A percentile compares a stretch with the other conserved stretches of the same genome.
phyloP scores from a whole-genome alignment of 2,888 invertebrate genomes.

The Sinohyriopsis cumingii region DNA sequence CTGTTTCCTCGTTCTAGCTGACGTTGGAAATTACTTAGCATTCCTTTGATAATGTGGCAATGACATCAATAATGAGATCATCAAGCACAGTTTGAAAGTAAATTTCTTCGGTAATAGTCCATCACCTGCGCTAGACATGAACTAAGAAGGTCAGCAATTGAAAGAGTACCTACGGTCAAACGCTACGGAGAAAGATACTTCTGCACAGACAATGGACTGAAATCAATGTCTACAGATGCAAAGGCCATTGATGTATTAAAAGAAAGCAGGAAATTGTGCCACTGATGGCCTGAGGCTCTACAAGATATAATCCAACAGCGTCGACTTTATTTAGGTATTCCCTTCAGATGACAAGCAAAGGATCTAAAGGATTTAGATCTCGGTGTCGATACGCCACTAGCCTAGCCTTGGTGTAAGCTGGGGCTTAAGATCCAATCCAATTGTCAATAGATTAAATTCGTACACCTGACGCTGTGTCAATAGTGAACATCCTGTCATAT shows the following conservation, averaged over 20 bases:
- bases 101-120: slow-evolving; percentile 24
- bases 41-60: slow-evolving; percentile 1
- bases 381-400: too few species aligned
- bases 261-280: too few species aligned
- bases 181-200: not conserved
- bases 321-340: too few species aligned
- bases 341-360: too few species aligned
- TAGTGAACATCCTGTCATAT: too few species aligned
- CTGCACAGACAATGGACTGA: not conserved
- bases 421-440: too few species aligned
- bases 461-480: too few species aligned
- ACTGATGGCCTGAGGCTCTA: too few species aligned
- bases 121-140: slow-evolving; percentile 15
- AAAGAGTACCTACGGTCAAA: not conserved
- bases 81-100: slow-evolving; percentile 12
- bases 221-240: not conserved
- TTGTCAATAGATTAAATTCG: too few species aligned
- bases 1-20: not conserved
- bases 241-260: too few species aligned
- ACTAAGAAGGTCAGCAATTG: slow-evolving; percentile 9
- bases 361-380: not conserved
- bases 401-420: too few species aligned
- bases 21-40: not conserved
- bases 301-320: too few species aligned
- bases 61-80: slow-evolving; percentile 1